Conservation (phyloP, 2,113 vertebrate species). For the Argyrosomus japonicus region DNA sequence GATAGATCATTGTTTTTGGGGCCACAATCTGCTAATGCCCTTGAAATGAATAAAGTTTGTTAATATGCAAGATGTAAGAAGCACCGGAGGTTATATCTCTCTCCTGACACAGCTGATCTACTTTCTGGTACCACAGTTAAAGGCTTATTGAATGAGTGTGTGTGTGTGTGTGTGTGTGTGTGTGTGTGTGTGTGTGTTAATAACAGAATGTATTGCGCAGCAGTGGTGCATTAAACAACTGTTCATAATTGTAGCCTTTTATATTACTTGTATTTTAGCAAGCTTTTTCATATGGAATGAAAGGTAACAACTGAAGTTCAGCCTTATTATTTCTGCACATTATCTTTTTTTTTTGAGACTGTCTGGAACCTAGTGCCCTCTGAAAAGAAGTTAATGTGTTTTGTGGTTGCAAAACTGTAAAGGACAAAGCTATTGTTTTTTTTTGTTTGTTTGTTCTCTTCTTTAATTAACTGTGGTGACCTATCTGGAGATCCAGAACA, state of each 20-base stretch:
- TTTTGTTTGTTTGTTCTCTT: background rate
- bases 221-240: conserved; percentile 6
- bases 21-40: background rate
- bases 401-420: background rate
- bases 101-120: conserved; percentile 32
- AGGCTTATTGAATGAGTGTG: background rate
- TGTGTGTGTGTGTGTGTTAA: background rate
- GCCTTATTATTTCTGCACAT: conserved; percentile 3
- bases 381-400: conserved; percentile 11
- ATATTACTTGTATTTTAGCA: background rate
- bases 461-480: background rate
- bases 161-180: background rate
- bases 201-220: background rate
- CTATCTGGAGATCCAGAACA: background rate
- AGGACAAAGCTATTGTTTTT: background rate
- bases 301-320: background rate
- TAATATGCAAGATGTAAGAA: conserved; percentile 38
- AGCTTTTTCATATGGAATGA: background rate
- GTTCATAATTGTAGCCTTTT: background rate
- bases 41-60: conserved; percentile 29
- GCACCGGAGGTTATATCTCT: conserved; percentile 7
- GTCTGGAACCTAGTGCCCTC: background rate
- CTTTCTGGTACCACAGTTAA: conserved; percentile 19
- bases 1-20: conserved; percentile 32
- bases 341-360: background rate